Percentiles rank a stretch among this genome's conserved stretches.
These are phyloP conservation scores for Heliconius eleuchia DNA, from an alignment of 1,140 invertebrate species.

Conservation along the genomic window DNA sequence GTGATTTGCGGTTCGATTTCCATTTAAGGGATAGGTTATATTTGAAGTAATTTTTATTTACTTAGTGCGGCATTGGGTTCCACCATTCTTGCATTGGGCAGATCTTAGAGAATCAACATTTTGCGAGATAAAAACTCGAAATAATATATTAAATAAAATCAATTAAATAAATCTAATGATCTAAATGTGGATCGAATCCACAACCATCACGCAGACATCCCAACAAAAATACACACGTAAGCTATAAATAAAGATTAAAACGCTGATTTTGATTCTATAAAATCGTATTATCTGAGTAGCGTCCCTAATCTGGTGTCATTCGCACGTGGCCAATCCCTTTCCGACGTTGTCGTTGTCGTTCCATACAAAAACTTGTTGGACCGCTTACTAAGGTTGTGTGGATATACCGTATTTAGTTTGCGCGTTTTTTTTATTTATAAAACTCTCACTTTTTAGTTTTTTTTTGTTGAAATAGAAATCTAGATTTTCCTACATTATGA, in stretches of 20 bases:
- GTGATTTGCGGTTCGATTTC: not conserved
- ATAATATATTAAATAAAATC: not conserved
- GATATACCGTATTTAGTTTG: slow-evolving; percentile 4
- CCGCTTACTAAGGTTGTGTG: not conserved
- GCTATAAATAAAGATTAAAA: slow-evolving; percentile 11
- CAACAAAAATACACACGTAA: not conserved
- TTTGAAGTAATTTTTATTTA: not conserved
- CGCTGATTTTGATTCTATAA: slow-evolving; percentile 10
- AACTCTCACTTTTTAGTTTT: not conserved
- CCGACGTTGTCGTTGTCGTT: not conserved
- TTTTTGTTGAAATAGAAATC: not conserved
- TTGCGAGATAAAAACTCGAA: no score
- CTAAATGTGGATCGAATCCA: not conserved
- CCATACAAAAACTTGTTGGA: slow-evolving; percentile 9
- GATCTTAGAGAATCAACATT: no score
- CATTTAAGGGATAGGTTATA: not conserved
- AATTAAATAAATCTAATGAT: not conserved
- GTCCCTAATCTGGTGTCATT: slow-evolving; percentile 12
- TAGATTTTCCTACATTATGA: not conserved
- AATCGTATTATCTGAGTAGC: slow-evolving; percentile 10
- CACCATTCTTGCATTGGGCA: no score
- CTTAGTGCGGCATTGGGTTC: no score
- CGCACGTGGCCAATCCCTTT: slow-evolving; percentile 12
- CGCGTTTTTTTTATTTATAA: not conserved
- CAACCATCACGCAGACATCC: not conserved